Evolutionary conservation across 2,113 vertebrate species (phyloP).

Genomic region (Aldabrachelys gigantea): DNA sequence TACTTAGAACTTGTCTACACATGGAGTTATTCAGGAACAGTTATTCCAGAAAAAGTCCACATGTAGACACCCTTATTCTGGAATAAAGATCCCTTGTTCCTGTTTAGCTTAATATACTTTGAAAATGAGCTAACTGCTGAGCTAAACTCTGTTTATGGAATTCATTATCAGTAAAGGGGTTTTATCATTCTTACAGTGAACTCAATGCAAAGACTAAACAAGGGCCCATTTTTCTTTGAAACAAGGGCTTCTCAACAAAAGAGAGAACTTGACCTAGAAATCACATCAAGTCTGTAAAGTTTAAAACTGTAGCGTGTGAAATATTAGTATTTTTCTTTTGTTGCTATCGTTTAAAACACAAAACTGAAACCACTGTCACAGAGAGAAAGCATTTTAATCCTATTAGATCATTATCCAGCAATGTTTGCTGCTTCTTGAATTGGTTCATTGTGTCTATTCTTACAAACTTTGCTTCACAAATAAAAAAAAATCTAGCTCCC

Average conservation of each 20-base stretch:
- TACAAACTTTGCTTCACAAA: constrained; percentile 39
- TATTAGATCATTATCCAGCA: constrained; percentile 64
- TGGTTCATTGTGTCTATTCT: constrained; percentile 39
- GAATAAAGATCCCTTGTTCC: background rate
- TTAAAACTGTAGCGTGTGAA: background rate
- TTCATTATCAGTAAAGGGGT: constrained; percentile 44
- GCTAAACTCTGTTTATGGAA: constrained; percentile 42
- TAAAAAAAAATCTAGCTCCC: constrained; percentile 3
- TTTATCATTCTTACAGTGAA: constrained; percentile 17
- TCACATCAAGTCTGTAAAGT: background rate
- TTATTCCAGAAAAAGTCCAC: background rate
- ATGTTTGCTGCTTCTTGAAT: constrained; percentile 15
- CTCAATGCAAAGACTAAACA: constrained; percentile 31
- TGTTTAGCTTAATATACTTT: background rate
- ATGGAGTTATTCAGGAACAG: background rate
- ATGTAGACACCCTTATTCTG: background rate
- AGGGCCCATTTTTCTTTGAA: constrained; percentile 12
- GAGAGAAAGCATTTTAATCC: constrained; percentile 60
- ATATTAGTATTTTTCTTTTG: background rate
- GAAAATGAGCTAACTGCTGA: background rate
- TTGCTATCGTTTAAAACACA: constrained; percentile 14
- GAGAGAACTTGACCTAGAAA: background rate
- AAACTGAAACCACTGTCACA: constrained; percentile 2
- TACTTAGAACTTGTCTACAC: background rate
- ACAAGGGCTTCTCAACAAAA: constrained; percentile 14